Percentiles rank a stretch among this genome's conserved stretches.
Conservation (phyloP, 2,888 invertebrate species). For the Cheilosia scutellata region DNA sequence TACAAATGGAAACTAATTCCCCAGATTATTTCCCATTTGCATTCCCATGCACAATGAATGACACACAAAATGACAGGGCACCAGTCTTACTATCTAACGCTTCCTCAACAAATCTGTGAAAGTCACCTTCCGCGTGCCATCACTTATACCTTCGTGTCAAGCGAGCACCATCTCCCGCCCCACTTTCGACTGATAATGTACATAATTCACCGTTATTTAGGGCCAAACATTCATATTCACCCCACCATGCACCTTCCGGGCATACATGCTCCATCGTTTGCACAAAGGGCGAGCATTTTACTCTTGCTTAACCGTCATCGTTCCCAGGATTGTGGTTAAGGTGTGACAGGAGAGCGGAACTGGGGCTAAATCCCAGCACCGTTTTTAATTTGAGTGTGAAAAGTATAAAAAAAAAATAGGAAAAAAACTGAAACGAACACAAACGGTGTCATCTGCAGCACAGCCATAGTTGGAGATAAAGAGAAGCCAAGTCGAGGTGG, state of each 20-base stretch:
- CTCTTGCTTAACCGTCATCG: not conserved
- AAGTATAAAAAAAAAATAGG: slow-evolving; percentile 21
- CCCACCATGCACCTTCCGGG: slow-evolving; percentile 17
- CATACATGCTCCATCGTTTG: slow-evolving; percentile 28
- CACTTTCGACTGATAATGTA: slow-evolving; percentile 47
- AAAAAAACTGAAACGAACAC: slow-evolving; percentile 20
- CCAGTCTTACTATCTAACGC: slow-evolving; percentile 6
- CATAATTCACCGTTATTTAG: slow-evolving; percentile 70
- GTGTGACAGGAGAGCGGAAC: slow-evolving; percentile 46
- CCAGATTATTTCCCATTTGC: slow-evolving; percentile 52
- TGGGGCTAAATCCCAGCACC: slow-evolving; percentile 45
- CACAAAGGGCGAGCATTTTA: slow-evolving; percentile 28
- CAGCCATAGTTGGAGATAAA: slow-evolving; percentile 18
- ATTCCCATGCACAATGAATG: slow-evolving; percentile 24
- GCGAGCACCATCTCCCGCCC: not conserved
- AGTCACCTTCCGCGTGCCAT: slow-evolving; percentile 63
- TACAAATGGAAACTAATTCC: slow-evolving; percentile 38
- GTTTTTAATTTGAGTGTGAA: slow-evolving; percentile 56
- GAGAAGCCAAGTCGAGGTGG: not conserved
- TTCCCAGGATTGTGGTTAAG: slow-evolving; percentile 42
- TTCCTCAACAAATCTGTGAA: slow-evolving; percentile 59
- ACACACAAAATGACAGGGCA: slow-evolving; percentile 38
- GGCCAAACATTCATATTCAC: slow-evolving; percentile 59
- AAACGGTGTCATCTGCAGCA: slow-evolving; percentile 60
- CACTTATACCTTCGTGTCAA: slow-evolving; percentile 47